Conservation (phyloP, 1,140 invertebrate species). For the Drosophila prosaltans region DNA sequence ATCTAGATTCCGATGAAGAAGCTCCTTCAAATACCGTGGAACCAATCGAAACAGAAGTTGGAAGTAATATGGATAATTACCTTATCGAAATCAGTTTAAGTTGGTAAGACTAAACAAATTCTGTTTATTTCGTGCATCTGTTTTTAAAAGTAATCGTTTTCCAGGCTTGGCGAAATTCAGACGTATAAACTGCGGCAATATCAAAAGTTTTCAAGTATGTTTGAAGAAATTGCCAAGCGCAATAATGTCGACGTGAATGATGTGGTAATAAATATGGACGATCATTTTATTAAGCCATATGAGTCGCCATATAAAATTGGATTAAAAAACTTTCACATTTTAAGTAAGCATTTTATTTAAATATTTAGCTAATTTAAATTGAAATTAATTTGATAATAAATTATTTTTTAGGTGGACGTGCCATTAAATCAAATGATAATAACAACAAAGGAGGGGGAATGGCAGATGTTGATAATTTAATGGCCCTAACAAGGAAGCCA, state of each 20-base stretch:
- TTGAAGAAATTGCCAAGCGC: slow-evolving; percentile 63
- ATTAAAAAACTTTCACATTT: slow-evolving; percentile 62
- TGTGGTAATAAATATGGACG: slow-evolving; percentile 56
- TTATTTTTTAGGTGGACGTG: slow-evolving; percentile 50
- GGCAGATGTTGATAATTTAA: background rate
- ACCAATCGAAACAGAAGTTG: background rate
- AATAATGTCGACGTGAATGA: slow-evolving; percentile 46
- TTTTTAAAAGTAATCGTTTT: background rate
- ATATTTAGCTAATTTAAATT: no score
- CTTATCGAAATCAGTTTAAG: slow-evolving; percentile 54
- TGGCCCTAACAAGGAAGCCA: slow-evolving; percentile 26
- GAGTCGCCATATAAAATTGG: slow-evolving; percentile 63
- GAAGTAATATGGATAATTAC: slow-evolving; percentile 60
- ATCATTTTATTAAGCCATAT: slow-evolving; percentile 43
- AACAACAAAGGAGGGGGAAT: background rate
- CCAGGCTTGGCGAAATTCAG: slow-evolving; percentile 64
- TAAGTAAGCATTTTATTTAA: slow-evolving; percentile 40
- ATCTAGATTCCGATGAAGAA: slow-evolving; percentile 69
- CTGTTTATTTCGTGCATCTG: no score
- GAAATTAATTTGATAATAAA: no score
- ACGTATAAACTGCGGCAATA: slow-evolving; percentile 59
- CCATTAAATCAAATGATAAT: slow-evolving; percentile 30
- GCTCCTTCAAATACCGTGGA: background rate
- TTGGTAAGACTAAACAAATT: slow-evolving; percentile 36
- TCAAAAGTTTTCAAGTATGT: slow-evolving; percentile 70